Evolutionary conservation across 2,888 invertebrate species (phyloP), one percentile per base, ranked within the genome.

Genomic region (Polia nebulosa): DNA sequence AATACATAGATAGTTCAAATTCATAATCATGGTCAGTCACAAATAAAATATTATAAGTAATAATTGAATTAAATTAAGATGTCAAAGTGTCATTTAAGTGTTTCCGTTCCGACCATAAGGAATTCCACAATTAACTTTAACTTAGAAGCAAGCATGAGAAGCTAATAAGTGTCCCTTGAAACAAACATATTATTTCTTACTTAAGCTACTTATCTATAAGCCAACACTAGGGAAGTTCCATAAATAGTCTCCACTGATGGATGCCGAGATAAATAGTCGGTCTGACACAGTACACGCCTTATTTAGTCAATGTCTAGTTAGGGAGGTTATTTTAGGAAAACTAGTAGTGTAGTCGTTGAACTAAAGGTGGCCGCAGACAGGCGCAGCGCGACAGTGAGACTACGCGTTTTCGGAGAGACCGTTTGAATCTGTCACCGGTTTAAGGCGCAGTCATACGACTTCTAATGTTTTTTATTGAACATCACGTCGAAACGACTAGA

Each of bases 271-370:
- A 82, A 83, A 84, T 82, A 70, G 66, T 27, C 57, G 57, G 74
- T 32, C 45, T 53, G 70, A 76, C 80, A 75, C 22, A 45, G 56
- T 57, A 77, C 71, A 78, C 62, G 80, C 72, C 67, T 72, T 77
- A 75, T 71, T 81, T 60, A 78, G 78, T 63, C 47, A 53, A 22
- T 66, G 58, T 63, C 72, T 72, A 72, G 76, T 82, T 78, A 82
- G 82, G 85, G 80, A 29, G 53, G 72, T 64, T 83, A 83, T 83
- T 83, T 84, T 82, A 62, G 60, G 72, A 73, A 25, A 68, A 68
- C 80, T 58, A 70, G 74, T 58, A 9, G 61, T 36, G 32, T 39
- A 64, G 70, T 44, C 49, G 45, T 32, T 47, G 47, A 53, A 49
- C 47, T 63, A 39, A 72, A 15, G 52, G 52, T 52, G 20, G 13